These are phyloP conservation scores for Musca domestica DNA, from an alignment of 1,140 invertebrate genomes.

Conservation along the genomic window DNA sequence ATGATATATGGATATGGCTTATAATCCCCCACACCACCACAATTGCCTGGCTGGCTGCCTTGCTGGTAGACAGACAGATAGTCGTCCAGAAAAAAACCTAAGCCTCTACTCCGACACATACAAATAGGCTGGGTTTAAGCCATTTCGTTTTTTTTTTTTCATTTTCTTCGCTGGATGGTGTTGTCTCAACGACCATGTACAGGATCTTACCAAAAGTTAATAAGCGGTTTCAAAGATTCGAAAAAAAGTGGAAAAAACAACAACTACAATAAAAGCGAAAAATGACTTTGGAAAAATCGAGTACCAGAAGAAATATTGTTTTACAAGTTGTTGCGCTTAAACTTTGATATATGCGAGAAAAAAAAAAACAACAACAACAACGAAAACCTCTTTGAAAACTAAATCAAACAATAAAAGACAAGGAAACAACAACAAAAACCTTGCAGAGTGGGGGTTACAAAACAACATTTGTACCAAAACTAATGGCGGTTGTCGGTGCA, in stretches of 20 bases:
- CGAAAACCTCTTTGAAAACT: neutral
- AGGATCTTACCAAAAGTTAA: neutral
- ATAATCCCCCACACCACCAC: neutral
- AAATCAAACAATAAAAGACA: neutral
- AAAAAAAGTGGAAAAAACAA: neutral
- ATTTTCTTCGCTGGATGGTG: no score
- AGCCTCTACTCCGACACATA: no score
- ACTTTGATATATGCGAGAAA: neutral
- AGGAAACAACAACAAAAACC: neutral
- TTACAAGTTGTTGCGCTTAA: neutral
- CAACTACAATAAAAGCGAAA: neutral
- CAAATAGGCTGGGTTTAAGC: no score
- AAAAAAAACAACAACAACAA: conserved; percentile 13
- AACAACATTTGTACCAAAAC: no score
- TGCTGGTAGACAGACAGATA: neutral
- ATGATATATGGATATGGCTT: conserved; percentile 18
- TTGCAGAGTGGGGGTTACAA: neutral
- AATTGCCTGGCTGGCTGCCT: no score
- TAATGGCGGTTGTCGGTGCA: neutral
- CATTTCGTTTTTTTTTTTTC: no score
- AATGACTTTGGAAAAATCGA: no score
- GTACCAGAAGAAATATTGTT: no score
- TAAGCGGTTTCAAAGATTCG: conserved; percentile 1
- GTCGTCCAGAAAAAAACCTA: neutral
- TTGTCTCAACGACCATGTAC: neutral